Evolutionary conservation across 2,113 vertebrate species (phyloP), one percentile per base, ranked within the genome.

Genomic region (Psilopsiagon aurifrons): DNA sequence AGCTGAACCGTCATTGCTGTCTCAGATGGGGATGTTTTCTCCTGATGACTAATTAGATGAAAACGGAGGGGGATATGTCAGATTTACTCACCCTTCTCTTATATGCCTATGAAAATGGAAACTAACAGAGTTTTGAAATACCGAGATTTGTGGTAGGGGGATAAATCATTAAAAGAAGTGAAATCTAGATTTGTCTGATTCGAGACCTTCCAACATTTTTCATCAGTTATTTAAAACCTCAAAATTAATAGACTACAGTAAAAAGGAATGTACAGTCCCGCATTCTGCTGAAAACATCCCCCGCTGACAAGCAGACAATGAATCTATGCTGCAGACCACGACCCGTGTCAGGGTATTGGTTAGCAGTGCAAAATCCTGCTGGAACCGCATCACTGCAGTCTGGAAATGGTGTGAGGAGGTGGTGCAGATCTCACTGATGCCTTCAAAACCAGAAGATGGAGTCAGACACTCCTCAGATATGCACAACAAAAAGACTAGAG

Each of bases 371-470:
- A 60, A 76, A 76, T 64, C 67, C 75, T 51, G 9, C 86, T 76
- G 75, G 67, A 88, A n/a, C 37, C 17, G 0, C 4, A 0, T 55
- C 19, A 29, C 52, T 76, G 15, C 39, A 29, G 47, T 23, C 67
- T 85, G 85, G 52, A 57, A 76, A 64, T 39, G 37, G 29, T 25
- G 19, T 75, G 63, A 22, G 37, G 57, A 70, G 16, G 52, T 35
- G 5, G 1, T 52, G 24, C 0, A 0, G 22, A 75, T 46, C 51
- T 82, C 2, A 0, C 5, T 28, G 41, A 17, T 59, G 39, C 27
- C 52, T 83, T 85, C 52, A 54, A 52, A 59, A 80, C 18, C 13
- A 44, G 52, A 69, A 68, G 63, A 18, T 22, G 39, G 66, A 71
- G 43, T n/a, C 24, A 52, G 49, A 27, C 10, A 1, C 19, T 60